Evolutionary conservation across 2,888 invertebrate species (phyloP).

Genomic region (Balanococcus diminutus): DNA sequence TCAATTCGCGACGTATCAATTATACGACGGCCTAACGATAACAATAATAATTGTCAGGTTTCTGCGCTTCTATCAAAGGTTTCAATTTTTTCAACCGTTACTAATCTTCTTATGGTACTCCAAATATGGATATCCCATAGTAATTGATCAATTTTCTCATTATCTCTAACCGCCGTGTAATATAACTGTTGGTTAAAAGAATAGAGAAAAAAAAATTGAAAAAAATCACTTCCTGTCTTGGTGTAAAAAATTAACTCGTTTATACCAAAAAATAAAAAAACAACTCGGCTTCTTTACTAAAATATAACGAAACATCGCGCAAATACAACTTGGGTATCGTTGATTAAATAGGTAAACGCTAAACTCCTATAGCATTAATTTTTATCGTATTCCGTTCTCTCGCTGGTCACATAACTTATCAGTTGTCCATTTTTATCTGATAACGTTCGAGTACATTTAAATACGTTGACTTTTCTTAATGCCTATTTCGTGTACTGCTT

Average conservation of each 20-base stretch:
- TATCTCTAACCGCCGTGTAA: not conserved
- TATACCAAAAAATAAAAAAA: not conserved
- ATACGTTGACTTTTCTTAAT: constrained; percentile 45
- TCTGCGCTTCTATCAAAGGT: not conserved
- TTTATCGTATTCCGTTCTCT: not conserved
- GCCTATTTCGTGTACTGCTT: constrained; percentile 50
- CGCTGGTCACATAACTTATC: constrained; percentile 46
- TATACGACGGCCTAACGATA: not conserved
- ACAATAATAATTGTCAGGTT: constrained; percentile 18
- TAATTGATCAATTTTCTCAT: constrained; percentile 27
- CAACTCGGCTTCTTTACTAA: not conserved
- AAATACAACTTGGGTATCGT: not conserved
- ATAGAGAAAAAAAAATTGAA: not conserved
- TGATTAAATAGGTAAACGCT: not conserved
- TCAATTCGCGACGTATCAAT: constrained; percentile 11
- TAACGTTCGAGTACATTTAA: constrained; percentile 48
- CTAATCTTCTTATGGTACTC: not conserved
- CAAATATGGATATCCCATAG: not conserved
- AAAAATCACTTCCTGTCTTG: not conserved
- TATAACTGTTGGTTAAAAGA: not conserved
- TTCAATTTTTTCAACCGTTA: not conserved
- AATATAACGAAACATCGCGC: constrained; percentile 10
- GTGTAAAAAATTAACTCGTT: not conserved
- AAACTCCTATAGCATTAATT: constrained; percentile 38
- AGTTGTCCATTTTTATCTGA: constrained; percentile 48